Evolutionary conservation across 2,888 invertebrate genomes (phyloP).

Genomic region (Ptychoptera contaminata): DNA sequence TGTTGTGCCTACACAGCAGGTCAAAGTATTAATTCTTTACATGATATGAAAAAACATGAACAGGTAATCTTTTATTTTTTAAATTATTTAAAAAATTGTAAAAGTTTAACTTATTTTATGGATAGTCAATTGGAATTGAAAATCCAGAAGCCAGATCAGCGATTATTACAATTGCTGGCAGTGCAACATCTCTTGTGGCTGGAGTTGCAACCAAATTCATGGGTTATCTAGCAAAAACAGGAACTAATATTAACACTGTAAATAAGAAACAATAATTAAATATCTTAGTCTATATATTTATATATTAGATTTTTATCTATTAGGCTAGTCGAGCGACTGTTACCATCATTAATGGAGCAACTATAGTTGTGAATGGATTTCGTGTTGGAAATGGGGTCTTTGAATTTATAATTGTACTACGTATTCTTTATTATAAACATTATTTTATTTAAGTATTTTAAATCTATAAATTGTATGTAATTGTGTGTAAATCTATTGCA

Average conservation of each 20-base stretch:
- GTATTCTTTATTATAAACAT: constrained; percentile 15
- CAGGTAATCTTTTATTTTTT: no score
- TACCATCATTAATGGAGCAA: constrained; percentile 24
- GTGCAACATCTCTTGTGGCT: constrained; percentile 19
- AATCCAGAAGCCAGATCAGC: constrained; percentile 19
- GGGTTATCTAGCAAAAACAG: constrained; percentile 16
- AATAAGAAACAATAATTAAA: constrained; percentile 4
- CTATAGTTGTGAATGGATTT: no score
- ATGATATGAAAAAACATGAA: constrained; percentile 20
- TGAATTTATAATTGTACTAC: constrained; percentile 17
- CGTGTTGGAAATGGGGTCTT: constrained; percentile 23
- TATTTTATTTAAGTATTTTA: constrained; percentile 13
- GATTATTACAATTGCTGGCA: constrained; percentile 20
- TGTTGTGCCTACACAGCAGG: constrained; percentile 14
- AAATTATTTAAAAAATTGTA: no score
- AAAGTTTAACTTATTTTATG: no score
- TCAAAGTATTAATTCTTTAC: constrained; percentile 17
- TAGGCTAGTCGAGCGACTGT: constrained; percentile 14
- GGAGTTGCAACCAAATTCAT: constrained; percentile 19
- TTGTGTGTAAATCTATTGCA: constrained; percentile 8
- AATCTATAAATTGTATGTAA: neutral
- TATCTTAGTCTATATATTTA: no score
- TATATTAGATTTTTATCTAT: no score
- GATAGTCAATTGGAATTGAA: neutral
- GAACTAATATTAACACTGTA: constrained; percentile 2